Percentiles rank a stretch among this genome's conserved stretches.
Evolutionary conservation across 2,113 vertebrate species (phyloP).

Genomic region (Cricetomys ansorgei): DNA sequence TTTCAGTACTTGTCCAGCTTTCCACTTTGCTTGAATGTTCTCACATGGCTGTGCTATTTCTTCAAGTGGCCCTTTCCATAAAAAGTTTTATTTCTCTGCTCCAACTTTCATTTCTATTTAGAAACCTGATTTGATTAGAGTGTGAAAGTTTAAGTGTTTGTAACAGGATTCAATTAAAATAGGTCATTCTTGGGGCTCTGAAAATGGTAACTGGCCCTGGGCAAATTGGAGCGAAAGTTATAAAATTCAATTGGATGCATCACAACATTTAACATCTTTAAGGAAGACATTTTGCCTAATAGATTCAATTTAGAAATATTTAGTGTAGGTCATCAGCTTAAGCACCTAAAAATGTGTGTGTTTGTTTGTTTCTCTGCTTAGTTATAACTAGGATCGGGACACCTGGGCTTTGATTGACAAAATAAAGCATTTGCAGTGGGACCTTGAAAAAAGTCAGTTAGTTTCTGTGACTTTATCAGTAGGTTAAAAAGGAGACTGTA

Average conservation of each 20-base stretch:
- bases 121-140: constrained; percentile 77
- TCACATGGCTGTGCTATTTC: not conserved
- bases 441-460: constrained; percentile 82
- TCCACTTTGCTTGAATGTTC: not conserved
- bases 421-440: constrained; percentile 71
- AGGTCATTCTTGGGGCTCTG: constrained; percentile 78
- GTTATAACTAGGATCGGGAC: constrained; percentile 44
- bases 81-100: constrained; percentile 66
- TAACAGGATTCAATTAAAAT: constrained; percentile 82
- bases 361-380: constrained; percentile 55
- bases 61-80: not conserved
- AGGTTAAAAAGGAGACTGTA: constrained; percentile 80
- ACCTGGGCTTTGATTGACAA: constrained; percentile 60
- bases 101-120: constrained; percentile 78
- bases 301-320: constrained; percentile 81
- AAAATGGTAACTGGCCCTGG: constrained; percentile 76
- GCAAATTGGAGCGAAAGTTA: constrained; percentile 78
- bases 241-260: constrained; percentile 77
- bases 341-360: constrained; percentile 65
- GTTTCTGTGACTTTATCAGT: constrained; percentile 76
- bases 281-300: constrained; percentile 74
- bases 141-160: constrained; percentile 80
- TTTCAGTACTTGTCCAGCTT: not conserved
- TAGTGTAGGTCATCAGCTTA: constrained; percentile 75
- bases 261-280: constrained; percentile 80